Evolutionary conservation across 2,113 vertebrate species (phyloP).

Genomic region (Anoplopoma fimbria): DNA sequence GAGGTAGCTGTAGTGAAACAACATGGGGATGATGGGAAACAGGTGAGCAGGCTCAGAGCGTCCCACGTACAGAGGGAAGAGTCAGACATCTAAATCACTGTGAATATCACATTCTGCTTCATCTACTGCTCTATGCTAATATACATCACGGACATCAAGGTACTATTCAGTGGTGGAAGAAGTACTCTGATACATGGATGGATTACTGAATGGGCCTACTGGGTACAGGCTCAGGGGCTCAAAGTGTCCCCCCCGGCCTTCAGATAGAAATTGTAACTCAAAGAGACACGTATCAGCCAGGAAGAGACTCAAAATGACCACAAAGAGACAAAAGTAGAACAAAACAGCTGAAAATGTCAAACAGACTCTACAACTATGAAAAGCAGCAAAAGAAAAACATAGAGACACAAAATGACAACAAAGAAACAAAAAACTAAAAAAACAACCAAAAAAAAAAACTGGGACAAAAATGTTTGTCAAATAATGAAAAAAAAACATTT

Average conservation of each 20-base stretch:
- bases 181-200: not conserved
- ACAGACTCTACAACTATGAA: not conserved
- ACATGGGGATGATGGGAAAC: not conserved
- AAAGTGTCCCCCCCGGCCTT: too few species aligned
- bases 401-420: not conserved
- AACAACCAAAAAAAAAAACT: too few species aligned
- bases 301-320: not conserved
- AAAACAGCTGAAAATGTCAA: not conserved
- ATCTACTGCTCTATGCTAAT: not conserved
- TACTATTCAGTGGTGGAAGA: not conserved
- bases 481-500: too few species aligned
- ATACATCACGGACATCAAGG: not conserved
- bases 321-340: not conserved
- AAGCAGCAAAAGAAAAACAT: not conserved
- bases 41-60: not conserved
- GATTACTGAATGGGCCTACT: not conserved
- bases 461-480: not conserved
- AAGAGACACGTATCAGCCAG: not conserved
- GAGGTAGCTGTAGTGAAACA: constrained; percentile 14
- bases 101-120: not conserved
- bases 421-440: too few species aligned
- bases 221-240: not conserved
- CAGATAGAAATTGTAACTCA: not conserved
- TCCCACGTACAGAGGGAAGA: not conserved
- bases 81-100: constrained; percentile 5